Evolutionary conservation across 2,888 invertebrate genomes (phyloP), one percentile per base, ranked within the genome.

Genomic region (Latrodectus hesperus): DNA sequence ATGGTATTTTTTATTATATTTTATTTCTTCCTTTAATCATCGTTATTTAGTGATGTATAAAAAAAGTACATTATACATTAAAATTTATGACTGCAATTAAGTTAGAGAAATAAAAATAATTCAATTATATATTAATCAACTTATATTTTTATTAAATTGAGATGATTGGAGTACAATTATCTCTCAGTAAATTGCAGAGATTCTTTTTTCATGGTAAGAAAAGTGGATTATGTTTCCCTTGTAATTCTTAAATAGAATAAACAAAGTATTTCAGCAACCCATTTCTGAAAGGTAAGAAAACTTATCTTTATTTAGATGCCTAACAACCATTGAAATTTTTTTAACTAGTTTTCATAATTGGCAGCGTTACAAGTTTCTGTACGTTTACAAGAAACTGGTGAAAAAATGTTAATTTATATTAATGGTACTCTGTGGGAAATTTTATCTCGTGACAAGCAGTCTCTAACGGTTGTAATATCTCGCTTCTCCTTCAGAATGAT

Each of bases 361-460:
- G 79, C 79, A 60, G 14, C 10, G 5, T 11, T 72, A 71, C 79
- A 80, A 71, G 52, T 55, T 70, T 55, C 26, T 70, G 10, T 72
- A 60, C 51, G 16, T 22, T 16, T 26, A 80, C 71, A 80, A 71
- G 72, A 22, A 65, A 64, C 26, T 14, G 5, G 53, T 64, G 67
- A 80, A 80, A 49, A 78, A 70, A 68, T 80, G 64, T 71, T 80
- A 80, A 80, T 80, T 80, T 64, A 71, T 80, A 80, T 80, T 80
- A 72, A 80, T 80, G 79, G 55, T 64, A 70, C 55, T 38, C 78
- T 70, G 22, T 22, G 22, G 22, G 17, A 78, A 80, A 72, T 80
- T 72, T 80, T 80, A 80, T 80, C 79, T 80, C 64, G 60, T 72
- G 71, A 80, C 79, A 80, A 80, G 79, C 72, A 80, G 71, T 80